A percentile compares a stretch with the other conserved stretches of the same genome.
Conservation (phyloP, 35 echinoderm and acorn worm species). For the Acanthaster planci region DNA sequence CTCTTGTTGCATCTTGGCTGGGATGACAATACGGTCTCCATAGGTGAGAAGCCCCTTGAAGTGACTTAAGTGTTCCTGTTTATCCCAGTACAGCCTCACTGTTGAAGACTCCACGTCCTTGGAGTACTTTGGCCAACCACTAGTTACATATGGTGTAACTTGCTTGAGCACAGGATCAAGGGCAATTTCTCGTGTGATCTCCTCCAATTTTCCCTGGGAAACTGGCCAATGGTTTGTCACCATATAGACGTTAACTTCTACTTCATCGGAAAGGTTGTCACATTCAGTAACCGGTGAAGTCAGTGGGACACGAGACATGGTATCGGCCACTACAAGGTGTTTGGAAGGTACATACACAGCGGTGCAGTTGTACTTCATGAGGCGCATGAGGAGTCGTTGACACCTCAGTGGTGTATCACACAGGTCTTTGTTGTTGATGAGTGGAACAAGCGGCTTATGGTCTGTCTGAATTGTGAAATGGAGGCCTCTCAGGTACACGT, state of each 20-base stretch:
- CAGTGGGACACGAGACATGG: constrained; percentile 31
- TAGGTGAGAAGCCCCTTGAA: too few relatives aligned
- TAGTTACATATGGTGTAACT: not conserved
- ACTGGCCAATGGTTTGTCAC: constrained; percentile 25
- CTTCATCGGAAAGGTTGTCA: constrained; percentile 18
- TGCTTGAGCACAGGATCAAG: not conserved
- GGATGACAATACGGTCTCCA: too few relatives aligned
- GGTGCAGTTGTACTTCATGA: constrained; percentile 30
- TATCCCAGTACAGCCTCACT: not conserved
- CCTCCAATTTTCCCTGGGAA: not conserved
- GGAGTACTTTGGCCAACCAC: not conserved
- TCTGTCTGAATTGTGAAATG: not conserved
- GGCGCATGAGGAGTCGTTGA: not conserved
- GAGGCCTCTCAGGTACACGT: constrained; percentile 29
- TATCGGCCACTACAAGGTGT: constrained; percentile 17
- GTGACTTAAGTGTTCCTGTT: too few relatives aligned
- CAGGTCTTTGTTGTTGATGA: constrained; percentile 24
- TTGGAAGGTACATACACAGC: not conserved
- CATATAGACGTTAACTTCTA: constrained; percentile 20
- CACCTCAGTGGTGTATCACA: constrained; percentile 3
- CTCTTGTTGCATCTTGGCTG: too few relatives aligned
- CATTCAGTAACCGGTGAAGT: not conserved
- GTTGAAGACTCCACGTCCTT: not conserved
- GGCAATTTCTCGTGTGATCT: not conserved
- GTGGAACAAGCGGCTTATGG: constrained; percentile 31